Base-by-base conservation (phyloP, 1,140 invertebrate species). In the Agrilus planipennis region DNA sequence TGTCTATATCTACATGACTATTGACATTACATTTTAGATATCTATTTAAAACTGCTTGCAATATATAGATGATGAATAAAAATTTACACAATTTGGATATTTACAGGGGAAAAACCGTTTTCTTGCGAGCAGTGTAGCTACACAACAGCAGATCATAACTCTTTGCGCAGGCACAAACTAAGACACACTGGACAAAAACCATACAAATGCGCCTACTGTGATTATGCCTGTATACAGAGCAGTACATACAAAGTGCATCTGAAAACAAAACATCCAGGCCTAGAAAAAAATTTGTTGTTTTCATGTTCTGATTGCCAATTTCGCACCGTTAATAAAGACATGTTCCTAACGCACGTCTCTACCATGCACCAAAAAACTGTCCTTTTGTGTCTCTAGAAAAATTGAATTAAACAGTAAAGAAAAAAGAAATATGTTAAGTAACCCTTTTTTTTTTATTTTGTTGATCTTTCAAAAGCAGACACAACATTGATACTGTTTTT, bases 41-140 rank as follows among this genome's bases (percentile, higher is more conserved):
- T n/a, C n/a, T n/a, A n/a, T n/a, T n/a, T n/a, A n/a, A n/a, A n/a
- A n/a, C n/a, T n/a, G n/a, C n/a, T n/a, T n/a, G n/a, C n/a, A n/a
- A n/a, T n/a, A n/a, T n/a, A n/a, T n/a, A n/a, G n/a, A n/a, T n/a
- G n/a, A n/a, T n/a, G n/a, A n/a, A n/a, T n/a, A n/a, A n/a, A n/a
- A n/a, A n/a, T n/a, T n/a, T n/a, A n/a, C n/a, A n/a, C n/a, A n/a
- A n/a, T n/a, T n/a, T n/a, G n/a, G n/a, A n/a, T n/a, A 57, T 59
- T 69, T 60, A 44, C 57, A 78, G 79, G 79, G 52, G 80, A 83
- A 46, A 89, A 88, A 54, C 85, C 85, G 0, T 91, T 87, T 58
- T 65, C 72, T 16, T 93, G 89, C 55, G 70, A 78, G 20, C 61
- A 69, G 23, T 93, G 89, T 61, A 63, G 68, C 6, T 91, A 88